These are phyloP conservation scores for Chlorops oryzae DNA, from an alignment of 1,140 invertebrate species.

Conservation along the genomic window DNA sequence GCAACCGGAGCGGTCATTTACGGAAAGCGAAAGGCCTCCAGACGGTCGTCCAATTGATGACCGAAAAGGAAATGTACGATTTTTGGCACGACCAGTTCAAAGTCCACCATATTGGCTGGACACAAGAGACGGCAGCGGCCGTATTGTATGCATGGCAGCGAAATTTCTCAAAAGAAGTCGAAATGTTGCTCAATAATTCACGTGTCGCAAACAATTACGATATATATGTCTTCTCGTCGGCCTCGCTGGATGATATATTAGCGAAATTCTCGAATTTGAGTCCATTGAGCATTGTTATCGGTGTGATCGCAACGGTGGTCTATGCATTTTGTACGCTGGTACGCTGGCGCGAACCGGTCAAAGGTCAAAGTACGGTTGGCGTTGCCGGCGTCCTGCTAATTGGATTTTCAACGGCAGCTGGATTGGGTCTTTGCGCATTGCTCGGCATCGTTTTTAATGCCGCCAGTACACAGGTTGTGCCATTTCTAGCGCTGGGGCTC, in stretches of 20 bases:
- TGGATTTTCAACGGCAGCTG: slow-evolving; percentile 78
- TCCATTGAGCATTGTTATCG: slow-evolving; percentile 73
- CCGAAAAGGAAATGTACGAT: slow-evolving; percentile 85
- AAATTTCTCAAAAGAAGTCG: slow-evolving; percentile 76
- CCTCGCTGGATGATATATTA: slow-evolving; percentile 85
- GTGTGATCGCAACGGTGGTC: slow-evolving; percentile 81
- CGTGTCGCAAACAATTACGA: slow-evolving; percentile 64
- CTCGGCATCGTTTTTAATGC: slow-evolving; percentile 94
- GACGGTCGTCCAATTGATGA: slow-evolving; percentile 93
- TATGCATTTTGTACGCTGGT: slow-evolving; percentile 76
- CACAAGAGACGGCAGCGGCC: slow-evolving; percentile 80
- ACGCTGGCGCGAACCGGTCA: slow-evolving; percentile 72
- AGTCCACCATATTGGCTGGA: slow-evolving; percentile 89
- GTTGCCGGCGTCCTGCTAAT: slow-evolving; percentile 83
- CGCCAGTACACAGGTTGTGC: slow-evolving; percentile 92
- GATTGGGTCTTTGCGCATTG: slow-evolving; percentile 88
- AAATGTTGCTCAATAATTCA: slow-evolving; percentile 41
- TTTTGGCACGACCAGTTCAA: slow-evolving; percentile 78
- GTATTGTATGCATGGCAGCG: slow-evolving; percentile 92
- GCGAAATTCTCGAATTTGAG: slow-evolving; percentile 85
- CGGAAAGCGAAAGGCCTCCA: slow-evolving; percentile 88
- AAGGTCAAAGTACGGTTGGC: slow-evolving; percentile 77
- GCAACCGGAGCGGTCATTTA: slow-evolving; percentile 86
- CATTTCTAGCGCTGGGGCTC: slow-evolving; percentile 86
- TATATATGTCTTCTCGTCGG: slow-evolving; percentile 85